Evolutionary conservation across 2,113 vertebrate species (phyloP).

Genomic region (Trinectes maculatus): DNA sequence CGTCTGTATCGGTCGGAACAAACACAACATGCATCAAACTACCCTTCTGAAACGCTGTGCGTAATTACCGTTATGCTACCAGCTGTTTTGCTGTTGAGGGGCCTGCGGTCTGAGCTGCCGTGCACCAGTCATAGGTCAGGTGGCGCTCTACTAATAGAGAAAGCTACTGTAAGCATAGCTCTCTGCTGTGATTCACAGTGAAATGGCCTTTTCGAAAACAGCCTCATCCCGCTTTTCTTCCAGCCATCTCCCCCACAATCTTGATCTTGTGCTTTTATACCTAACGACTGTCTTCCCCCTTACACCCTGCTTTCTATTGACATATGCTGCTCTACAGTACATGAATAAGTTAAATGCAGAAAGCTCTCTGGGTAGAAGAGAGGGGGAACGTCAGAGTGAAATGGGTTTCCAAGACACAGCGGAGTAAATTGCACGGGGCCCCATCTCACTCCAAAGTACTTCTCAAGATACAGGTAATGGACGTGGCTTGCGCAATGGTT

Average conservation of each 20-base stretch:
- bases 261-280: conserved; percentile 67
- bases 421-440: conserved; percentile 54
- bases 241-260: conserved; percentile 59
- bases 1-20: conserved; percentile 19
- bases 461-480: conserved; percentile 71
- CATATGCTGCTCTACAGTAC: conserved; percentile 65
- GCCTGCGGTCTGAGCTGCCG: conserved; percentile 31
- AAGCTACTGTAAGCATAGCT: conserved; percentile 49
- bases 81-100: conserved; percentile 37
- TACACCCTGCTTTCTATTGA: conserved; percentile 62
- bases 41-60: conserved; percentile 32
- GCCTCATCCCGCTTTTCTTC: conserved; percentile 56
- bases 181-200: conserved; percentile 49
- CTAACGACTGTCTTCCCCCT: conserved; percentile 59
- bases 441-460: conserved; percentile 67
- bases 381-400: conserved; percentile 59
- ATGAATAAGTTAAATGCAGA: conserved; percentile 80
- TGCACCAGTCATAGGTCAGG: conserved; percentile 49
- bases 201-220: conserved; percentile 38
- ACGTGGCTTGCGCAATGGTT: conserved; percentile 67
- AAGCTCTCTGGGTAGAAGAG: conserved; percentile 69
- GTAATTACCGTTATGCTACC: conserved; percentile 21
- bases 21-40: conserved; percentile 50
- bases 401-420: conserved; percentile 66
- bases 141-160: conserved; percentile 30